Evolutionary conservation across 2,113 vertebrate species (phyloP), one percentile per base, ranked within the genome.

Genomic region (Galeopterus variegatus): DNA sequence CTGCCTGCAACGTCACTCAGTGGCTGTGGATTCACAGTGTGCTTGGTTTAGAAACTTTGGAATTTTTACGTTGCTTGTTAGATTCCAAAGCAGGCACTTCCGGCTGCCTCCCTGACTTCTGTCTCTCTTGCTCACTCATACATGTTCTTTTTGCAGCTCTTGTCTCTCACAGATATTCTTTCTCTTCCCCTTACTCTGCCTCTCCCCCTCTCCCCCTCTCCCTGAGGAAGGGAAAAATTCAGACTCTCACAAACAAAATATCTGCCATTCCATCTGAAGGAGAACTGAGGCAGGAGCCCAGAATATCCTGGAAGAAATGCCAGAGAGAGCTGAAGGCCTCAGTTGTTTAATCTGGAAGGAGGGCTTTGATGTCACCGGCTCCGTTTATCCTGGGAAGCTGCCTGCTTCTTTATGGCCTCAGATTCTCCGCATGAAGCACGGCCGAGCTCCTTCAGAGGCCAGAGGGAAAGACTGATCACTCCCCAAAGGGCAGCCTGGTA

Each of bases 331-430:
- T 98, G 98, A 99, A 98, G 98, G 98, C 98, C 97, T 98, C 94
- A 85, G 96, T 98, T 98, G 97, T 98, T 98, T 98, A 98, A 98
- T 98, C 98, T 98, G 94, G 98, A 98, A 97, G 97, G 98, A 98
- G 87, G 98, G 90, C 98, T 99, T 99, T 99, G 98, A 99, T 99
- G 98, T 98, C 98, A 97, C 97, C 93, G 6, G 96, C 87, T 98
- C 97, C 98, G 98, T 99, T 99, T 99, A 98, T 97, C 98, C 98
- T 99, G 98, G 98, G 98, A 98, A 87, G 93, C 94, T 98, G 98
- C 98, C 98, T 98, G 69, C 97, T 95, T 95, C 98, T 97, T 97
- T 97, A 97, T 82, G 98, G 98, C 97, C 97, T 79, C 96, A 91
- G 98, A 90, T 90, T 96, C 97, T 97, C 97, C 81, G 0, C 97